Base-by-base conservation (phyloP, 2,888 invertebrate genomes). In the Poecilus cupreus region DNA sequence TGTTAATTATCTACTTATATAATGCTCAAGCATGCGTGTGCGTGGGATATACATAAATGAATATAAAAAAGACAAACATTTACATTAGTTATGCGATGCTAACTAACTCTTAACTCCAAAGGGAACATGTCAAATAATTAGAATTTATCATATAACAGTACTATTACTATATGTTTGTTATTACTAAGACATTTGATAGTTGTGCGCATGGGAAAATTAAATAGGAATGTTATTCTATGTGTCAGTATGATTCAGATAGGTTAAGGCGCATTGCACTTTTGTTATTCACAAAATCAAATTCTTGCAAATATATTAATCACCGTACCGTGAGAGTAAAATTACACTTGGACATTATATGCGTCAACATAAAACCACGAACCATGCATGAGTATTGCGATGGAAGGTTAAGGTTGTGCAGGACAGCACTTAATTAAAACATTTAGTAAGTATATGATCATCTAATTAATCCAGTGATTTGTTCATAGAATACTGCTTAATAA, bases 61-160 rank as follows among this genome's bases (percentile, higher is more conserved):
- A 26, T 64, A 54, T 20, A 32, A 64, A 57, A 64, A 68, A 18
- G 20, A 18, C 20, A 43, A 37, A 68, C 37, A 68, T 68, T 68
- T 68, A 68, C 68, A 68, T 32, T 64, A 49, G 49, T 16, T 49
- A 32, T 1, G 8, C 8, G 39, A 68, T 37, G 68, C 37, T 68
- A 43, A 68, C 68, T 68, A 64, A 32, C 26, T 24, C 57, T 24
- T 3, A 16, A 16, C 2, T n/a, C 49, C n/a, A 16, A 49, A 32
- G 26, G 37, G 22, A 68, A 68, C 18, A 20, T 68, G 68, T 68
- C 39, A 68, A 68, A 68, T 68, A 68, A 68, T 68, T 32, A 68
- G 68, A 68, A 68, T 68, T 68, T 68, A 68, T 43, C 39, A 68
- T 68, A 39, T 68, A 68, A 68, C 68, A 68, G 68, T 68, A 39